Evolutionary conservation across 2,797 vertebrate species (phyloP).

Genomic region (Balearica regulorum): DNA sequence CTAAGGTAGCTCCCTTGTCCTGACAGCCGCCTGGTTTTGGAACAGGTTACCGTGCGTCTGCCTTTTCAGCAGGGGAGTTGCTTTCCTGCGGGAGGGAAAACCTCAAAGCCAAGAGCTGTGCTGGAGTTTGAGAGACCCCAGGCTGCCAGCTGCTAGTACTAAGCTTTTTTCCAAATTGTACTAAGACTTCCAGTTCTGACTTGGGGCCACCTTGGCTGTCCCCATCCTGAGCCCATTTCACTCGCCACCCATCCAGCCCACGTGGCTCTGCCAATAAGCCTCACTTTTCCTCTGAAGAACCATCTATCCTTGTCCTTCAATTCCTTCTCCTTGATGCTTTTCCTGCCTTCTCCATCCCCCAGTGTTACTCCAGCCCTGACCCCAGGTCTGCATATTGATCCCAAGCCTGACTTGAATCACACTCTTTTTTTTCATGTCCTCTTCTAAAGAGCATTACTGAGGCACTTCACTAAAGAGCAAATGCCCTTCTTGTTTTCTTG

Average conservation of each 20-base stretch:
- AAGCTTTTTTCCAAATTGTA: neutral
- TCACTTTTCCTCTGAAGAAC: neutral
- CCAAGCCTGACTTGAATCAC: neutral
- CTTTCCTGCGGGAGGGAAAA: neutral
- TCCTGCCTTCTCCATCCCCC: neutral
- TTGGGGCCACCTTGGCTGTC: neutral
- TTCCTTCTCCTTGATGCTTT: neutral
- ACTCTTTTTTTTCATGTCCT: neutral
- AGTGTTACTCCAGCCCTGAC: neutral
- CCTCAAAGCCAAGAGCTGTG: neutral
- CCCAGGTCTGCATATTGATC: conserved; percentile 5
- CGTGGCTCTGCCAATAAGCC: neutral
- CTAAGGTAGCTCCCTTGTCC: neutral
- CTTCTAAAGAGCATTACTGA: neutral
- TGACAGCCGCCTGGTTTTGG: neutral
- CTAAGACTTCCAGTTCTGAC: neutral
- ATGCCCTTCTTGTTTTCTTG: conserved; percentile 42
- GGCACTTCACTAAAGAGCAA: conserved; percentile 9
- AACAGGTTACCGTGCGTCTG: neutral
- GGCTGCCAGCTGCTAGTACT: conserved; percentile 3
- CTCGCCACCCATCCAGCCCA: neutral
- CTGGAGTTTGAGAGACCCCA: neutral
- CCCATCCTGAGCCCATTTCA: neutral
- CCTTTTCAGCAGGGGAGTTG: neutral
- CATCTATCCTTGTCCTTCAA: neutral